Evolutionary conservation across 2,113 vertebrate genomes (phyloP).

Genomic region (Cromileptes altivelis): DNA sequence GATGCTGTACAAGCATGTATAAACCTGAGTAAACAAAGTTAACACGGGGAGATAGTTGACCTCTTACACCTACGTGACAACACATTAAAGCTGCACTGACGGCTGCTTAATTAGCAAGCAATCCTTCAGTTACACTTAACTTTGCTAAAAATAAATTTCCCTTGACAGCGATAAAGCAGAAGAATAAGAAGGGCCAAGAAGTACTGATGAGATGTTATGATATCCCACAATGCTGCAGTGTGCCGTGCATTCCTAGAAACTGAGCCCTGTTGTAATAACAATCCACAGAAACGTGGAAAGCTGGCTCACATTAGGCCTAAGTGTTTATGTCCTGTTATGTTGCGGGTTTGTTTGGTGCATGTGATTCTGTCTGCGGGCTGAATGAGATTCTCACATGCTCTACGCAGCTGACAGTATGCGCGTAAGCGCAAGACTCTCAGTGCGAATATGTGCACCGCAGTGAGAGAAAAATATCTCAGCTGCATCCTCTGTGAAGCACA

Average conservation of each 20-base stretch:
- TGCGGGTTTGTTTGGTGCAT: constrained; percentile 29
- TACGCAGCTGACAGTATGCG: constrained; percentile 10
- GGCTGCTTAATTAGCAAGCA: constrained; percentile 31
- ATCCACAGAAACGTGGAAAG: constrained; percentile 52
- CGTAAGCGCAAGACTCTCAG: neutral
- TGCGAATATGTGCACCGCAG: constrained; percentile 16
- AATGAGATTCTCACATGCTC: constrained; percentile 31
- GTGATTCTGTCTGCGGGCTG: constrained; percentile 25
- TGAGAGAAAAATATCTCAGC: constrained; percentile 35
- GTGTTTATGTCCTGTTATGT: constrained; percentile 23
- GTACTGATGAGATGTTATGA: constrained; percentile 31
- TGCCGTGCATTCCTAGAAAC: constrained; percentile 42
- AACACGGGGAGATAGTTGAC: constrained; percentile 23
- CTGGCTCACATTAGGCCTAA: constrained; percentile 14
- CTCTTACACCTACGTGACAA: constrained; percentile 53
- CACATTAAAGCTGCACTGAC: constrained; percentile 22
- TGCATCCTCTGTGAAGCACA: constrained; percentile 49
- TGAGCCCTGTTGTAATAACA: constrained; percentile 47
- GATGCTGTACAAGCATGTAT: neutral
- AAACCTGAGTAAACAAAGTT: constrained; percentile 9
- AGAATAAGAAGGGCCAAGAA: neutral
- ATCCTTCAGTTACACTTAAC: constrained; percentile 7
- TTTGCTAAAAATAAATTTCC: constrained; percentile 2
- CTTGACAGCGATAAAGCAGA: neutral
- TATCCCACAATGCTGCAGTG: constrained; percentile 2